phyloP scores from a whole-genome alignment of 37 sponge, comb jelly and placozoan genomes.

The Oscarella lobularis region DNA sequence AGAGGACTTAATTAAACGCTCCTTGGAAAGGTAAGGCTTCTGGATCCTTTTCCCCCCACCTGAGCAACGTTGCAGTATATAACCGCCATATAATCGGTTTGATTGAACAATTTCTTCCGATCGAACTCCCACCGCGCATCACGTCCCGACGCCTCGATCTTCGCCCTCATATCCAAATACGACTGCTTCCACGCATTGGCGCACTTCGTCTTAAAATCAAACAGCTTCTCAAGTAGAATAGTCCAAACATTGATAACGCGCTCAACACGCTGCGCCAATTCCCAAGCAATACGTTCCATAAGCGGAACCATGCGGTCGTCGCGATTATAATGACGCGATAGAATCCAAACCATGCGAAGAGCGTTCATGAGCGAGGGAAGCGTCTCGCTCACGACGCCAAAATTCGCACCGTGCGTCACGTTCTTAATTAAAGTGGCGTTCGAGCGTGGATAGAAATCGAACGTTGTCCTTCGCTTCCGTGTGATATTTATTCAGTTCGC shows the following conservation, averaged over 20 bases:
- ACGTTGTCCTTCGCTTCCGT: constrained; percentile 98
- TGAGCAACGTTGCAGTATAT: constrained; percentile 80
- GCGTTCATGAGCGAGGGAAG: constrained; percentile 95
- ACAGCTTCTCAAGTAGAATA: constrained; percentile 18
- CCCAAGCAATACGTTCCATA: constrained; percentile 95
- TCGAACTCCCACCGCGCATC: constrained; percentile 99
- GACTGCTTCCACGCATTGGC: constrained; percentile 91
- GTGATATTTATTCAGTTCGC: constrained; percentile 81
- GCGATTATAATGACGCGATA: constrained; percentile 95
- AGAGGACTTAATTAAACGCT: no score
- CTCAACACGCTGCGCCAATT: constrained; percentile 75
- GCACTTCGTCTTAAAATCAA: constrained; percentile 56
- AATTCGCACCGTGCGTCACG: constrained; percentile 61
- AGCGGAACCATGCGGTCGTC: constrained; percentile 98
- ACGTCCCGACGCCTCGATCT: constrained; percentile 94
- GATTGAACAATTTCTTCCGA: constrained; percentile 76
- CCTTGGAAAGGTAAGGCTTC: no score
- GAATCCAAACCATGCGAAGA: constrained; percentile 99
- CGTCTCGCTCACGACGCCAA: constrained; percentile 60
- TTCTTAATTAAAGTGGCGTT: constrained; percentile 99
- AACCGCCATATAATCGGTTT: constrained; percentile 78
- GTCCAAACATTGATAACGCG: constrained; percentile 70
- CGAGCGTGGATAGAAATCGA: constrained; percentile 90
- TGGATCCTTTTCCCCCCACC: constrained; percentile 92
- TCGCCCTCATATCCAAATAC: constrained; percentile 92